Evolutionary conservation across 2,113 vertebrate species (phyloP), one percentile per base, ranked within the genome.

Genomic region (Periophthalmodon schlosseri): DNA sequence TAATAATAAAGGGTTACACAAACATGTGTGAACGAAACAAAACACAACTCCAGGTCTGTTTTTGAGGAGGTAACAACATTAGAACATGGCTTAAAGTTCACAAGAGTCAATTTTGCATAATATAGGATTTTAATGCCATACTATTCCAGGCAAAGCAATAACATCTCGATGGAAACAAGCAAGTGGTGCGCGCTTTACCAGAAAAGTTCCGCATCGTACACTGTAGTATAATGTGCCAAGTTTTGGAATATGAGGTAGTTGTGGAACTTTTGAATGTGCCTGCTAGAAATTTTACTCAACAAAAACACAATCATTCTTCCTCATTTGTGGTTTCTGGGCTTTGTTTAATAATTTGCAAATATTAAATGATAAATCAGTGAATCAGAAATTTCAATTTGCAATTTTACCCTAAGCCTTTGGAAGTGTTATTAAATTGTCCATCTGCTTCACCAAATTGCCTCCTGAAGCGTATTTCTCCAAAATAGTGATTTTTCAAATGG

Each of bases 311-410:
- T 60, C 57, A 28, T n/a, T 56, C 65, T n/a, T 36, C 10, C 52
- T 34, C 39, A 33, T 73, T 39, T 61, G 8, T 15, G 52, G 64
- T 47, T 20, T 63, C 63, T 11, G 21, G 18, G 49, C 57, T 60
- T 60, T 60, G 57, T 60, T 60, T 60, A 60, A 60, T 60, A 60
- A 54, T 54, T 60, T 50, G 58, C n/a, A 72, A 73, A 76, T 71
- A 79, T 78, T 73, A 72, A 71, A 67, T 78, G 63, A 72, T 74
- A 73, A 64, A 70, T 77, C 60, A 52, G 73, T 74, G 69, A 68
- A 67, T 78, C 67, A 44, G 60, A 75, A 57, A 13, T 58, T 70
- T 70, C 70, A 68, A 77, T 81, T 74, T 58, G 60, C 65, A 74
- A 36, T 73, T 64, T 39, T 50, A 71, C 81, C 71, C 64, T 46